A percentile compares a stretch with the other conserved stretches of the same genome.
These are phyloP conservation scores for Temnothorax longispinosus DNA, from an alignment of 1,140 invertebrate species.

Conservation along the genomic window DNA sequence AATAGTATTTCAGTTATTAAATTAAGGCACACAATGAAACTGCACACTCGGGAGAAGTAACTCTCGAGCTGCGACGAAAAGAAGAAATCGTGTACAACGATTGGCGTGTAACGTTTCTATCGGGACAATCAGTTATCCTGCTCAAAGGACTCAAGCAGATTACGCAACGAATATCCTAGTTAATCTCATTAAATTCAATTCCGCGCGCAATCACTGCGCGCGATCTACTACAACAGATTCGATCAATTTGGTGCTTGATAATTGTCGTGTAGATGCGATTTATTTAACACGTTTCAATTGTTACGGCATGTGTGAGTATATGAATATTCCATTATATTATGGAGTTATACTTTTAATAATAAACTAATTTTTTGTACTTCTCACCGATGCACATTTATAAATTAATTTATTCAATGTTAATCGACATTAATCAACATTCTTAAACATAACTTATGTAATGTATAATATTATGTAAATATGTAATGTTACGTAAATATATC, in stretches of 20 bases:
- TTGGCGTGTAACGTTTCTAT: constrained; percentile 10
- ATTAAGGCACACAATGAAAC: constrained; percentile 55
- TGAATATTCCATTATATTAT: background rate
- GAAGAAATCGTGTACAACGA: constrained; percentile 36
- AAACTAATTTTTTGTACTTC: background rate
- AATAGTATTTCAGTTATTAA: constrained; percentile 59
- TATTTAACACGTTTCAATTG: background rate
- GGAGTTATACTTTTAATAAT: background rate
- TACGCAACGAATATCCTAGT: constrained; percentile 39
- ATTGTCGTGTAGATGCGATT: background rate
- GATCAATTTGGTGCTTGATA: constrained; percentile 39
- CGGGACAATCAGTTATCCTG: constrained; percentile 16
- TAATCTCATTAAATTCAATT: constrained; percentile 39
- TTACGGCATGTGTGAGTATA: background rate
- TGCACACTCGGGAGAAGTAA: constrained; percentile 63
- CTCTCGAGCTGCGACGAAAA: constrained; percentile 46
- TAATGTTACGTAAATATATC: background rate
- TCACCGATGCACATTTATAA: background rate
- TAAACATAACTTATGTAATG: background rate
- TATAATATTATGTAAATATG: background rate
- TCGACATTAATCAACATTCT: background rate
- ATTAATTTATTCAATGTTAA: background rate
- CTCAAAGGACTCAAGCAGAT: constrained; percentile 42
- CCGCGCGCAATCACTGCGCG: constrained; percentile 5
- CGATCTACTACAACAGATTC: constrained; percentile 19